phyloP scores from a whole-genome alignment of 1,140 invertebrate genomes.

The Anadara kagoshimensis region DNA sequence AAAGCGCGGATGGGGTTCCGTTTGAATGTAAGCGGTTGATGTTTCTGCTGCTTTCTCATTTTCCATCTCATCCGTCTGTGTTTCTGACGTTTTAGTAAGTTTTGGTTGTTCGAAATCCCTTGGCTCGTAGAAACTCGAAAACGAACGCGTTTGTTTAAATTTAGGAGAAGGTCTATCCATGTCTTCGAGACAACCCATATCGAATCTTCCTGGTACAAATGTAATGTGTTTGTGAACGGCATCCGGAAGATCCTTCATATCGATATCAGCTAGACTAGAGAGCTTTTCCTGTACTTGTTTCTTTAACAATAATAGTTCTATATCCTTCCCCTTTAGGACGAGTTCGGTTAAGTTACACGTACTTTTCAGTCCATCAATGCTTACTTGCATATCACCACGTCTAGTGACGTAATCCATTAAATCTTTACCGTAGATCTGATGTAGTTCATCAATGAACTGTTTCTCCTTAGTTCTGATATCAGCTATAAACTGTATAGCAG shows the following conservation, averaged over 20 bases:
- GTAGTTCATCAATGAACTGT: constrained; percentile 71
- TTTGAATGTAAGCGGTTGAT: constrained; percentile 36
- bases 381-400: constrained; percentile 68
- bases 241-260: constrained; percentile 66
- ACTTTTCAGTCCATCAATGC: constrained; percentile 72
- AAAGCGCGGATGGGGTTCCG: constrained; percentile 19
- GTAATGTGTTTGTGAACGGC: constrained; percentile 67
- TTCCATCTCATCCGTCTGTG: constrained; percentile 53
- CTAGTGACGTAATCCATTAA: constrained; percentile 70
- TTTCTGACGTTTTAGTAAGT: constrained; percentile 37
- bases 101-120: constrained; percentile 27
- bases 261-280: constrained; percentile 64
- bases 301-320: constrained; percentile 73
- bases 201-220: constrained; percentile 67
- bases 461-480: constrained; percentile 72
- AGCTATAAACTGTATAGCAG: constrained; percentile 69
- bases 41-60: constrained; percentile 21
- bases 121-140: constrained; percentile 27
- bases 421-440: constrained; percentile 70
- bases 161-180: constrained; percentile 56
- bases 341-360: constrained; percentile 73
- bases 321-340: constrained; percentile 74
- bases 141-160: constrained; percentile 38
- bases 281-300: constrained; percentile 74
- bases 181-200: constrained; percentile 68